Evolutionary conservation across 2,797 vertebrate genomes (phyloP).

Genomic region (Champsocephalus gunnari): DNA sequence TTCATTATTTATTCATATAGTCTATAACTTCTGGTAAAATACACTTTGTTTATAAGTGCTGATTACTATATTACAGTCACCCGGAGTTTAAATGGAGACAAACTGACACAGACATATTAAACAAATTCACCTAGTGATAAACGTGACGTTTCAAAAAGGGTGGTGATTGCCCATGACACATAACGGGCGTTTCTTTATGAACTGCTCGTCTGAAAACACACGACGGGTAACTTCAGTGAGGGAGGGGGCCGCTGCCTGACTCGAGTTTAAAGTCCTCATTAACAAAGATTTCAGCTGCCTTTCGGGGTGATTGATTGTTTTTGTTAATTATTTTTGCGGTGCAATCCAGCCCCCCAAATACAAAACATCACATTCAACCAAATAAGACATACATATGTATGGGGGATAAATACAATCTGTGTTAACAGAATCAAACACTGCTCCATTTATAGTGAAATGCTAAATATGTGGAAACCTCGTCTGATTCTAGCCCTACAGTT

Average conservation of each 20-base stretch:
- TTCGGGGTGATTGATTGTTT: conserved; percentile 43
- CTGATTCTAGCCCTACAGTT: conserved; percentile 27
- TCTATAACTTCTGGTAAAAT: conserved; percentile 86
- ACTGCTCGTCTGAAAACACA: conserved; percentile 40
- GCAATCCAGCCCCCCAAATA: conserved; percentile 45
- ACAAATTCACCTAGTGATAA: conserved; percentile 66
- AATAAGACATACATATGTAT: conserved; percentile 32
- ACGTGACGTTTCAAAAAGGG: conserved; percentile 48
- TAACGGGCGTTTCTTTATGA: conserved; percentile 22
- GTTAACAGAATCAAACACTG: conserved; percentile 24
- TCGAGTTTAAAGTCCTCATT: conserved; percentile 45
- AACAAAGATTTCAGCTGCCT: conserved; percentile 74
- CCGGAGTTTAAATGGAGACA: conserved; percentile 85
- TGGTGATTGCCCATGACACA: conserved; percentile 41
- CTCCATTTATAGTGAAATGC: conserved; percentile 40
- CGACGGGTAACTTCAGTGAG: conserved; percentile 34
- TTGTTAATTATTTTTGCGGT: conserved; percentile 30
- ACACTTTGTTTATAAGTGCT: conserved; percentile 88
- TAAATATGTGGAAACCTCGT: conserved; percentile 24
- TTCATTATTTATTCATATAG: conserved; percentile 83
- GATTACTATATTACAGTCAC: conserved; percentile 89
- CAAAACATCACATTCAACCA: conserved; percentile 51
- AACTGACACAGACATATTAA: conserved; percentile 66
- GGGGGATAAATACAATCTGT: conserved; percentile 11
- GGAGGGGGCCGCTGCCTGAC: conserved; percentile 37